phyloP scores from a whole-genome alignment of 2,888 invertebrate species.

The Metalampra italica region DNA sequence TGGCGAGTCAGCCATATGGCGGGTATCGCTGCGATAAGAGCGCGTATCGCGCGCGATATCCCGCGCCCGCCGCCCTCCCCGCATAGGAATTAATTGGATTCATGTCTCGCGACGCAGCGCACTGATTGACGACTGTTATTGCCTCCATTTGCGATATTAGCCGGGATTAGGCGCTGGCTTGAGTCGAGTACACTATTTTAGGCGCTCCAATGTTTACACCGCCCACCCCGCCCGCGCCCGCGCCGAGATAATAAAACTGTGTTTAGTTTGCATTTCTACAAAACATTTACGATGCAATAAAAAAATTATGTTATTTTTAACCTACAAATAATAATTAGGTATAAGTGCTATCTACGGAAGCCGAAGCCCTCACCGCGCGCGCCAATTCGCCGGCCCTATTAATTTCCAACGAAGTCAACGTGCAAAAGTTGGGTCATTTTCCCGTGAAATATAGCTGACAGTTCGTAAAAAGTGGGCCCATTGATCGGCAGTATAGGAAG shows the following conservation, averaged over 20 bases:
- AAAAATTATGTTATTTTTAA: no score
- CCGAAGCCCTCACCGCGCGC: background rate
- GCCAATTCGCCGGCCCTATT: background rate
- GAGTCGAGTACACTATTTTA: background rate
- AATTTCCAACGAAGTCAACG: background rate
- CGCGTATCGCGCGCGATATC: background rate
- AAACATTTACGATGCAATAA: no score
- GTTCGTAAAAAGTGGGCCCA: background rate
- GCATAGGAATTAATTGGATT: background rate
- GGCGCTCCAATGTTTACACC: no score
- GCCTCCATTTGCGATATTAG: background rate
- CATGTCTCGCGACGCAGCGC: background rate
- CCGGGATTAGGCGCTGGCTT: background rate
- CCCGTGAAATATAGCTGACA: constrained; percentile 1
- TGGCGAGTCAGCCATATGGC: background rate
- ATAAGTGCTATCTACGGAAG: no score
- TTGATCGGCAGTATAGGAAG: background rate
- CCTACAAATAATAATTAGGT: no score
- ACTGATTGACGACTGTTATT: background rate
- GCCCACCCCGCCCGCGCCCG: no score
- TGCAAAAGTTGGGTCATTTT: background rate
- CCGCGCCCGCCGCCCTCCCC: background rate
- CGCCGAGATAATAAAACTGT: no score
- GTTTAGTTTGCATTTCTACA: no score
- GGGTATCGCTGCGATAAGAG: background rate